Conservation (phyloP, 2,113 vertebrate genomes). For the Tauraco erythrolophus region DNA sequence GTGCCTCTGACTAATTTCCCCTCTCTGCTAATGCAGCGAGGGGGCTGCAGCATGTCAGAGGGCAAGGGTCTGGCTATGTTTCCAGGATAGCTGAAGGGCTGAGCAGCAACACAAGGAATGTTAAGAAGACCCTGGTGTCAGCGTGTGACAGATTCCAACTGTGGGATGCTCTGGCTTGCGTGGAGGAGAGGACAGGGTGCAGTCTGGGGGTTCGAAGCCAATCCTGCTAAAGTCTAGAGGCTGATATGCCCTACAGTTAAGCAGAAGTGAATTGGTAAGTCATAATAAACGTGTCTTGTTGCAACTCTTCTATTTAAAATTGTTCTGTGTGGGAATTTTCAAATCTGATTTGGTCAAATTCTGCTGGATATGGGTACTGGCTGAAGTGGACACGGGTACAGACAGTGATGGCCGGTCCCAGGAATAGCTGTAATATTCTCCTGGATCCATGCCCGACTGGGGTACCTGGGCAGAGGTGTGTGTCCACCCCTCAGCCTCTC, state of each 20-base stretch:
- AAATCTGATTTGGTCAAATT: background rate
- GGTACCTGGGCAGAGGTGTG: background rate
- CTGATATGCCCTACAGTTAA: background rate
- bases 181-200: background rate
- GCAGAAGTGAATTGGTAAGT: background rate
- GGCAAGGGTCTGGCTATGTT: fast-evolving
- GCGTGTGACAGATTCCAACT: background rate
- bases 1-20: background rate
- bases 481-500: background rate
- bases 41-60: background rate
- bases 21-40: background rate
- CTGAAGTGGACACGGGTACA: background rate
- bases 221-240: background rate
- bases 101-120: background rate
- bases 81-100: background rate
- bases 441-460: background rate
- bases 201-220: background rate
- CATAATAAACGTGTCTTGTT: background rate
- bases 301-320: background rate
- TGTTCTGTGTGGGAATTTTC: background rate
- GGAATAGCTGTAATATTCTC: background rate
- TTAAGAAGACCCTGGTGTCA: background rate
- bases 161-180: background rate
- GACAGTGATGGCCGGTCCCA: background rate
- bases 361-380: background rate